Percentiles rank a stretch among this genome's conserved stretches.
Evolutionary conservation across 2,797 vertebrate genomes (phyloP).

Genomic region (Enteromius thamalakanensis): DNA sequence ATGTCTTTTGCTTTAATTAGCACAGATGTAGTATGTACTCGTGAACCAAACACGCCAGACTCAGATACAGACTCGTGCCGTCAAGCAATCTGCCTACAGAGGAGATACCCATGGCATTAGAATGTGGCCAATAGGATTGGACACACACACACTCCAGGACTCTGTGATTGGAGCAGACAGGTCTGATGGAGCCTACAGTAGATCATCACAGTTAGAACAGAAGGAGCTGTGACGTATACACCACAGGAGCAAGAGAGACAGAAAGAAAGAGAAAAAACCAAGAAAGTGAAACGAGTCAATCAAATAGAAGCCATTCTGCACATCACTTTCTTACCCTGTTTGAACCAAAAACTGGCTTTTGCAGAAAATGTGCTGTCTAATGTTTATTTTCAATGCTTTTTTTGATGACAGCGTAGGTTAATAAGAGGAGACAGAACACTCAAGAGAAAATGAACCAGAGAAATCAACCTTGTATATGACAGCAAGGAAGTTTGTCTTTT

Average conservation of each 20-base stretch:
- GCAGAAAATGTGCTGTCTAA: background rate
- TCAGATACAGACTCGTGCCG: background rate
- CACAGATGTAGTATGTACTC: conserved; percentile 27
- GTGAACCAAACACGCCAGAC: background rate
- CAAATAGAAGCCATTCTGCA: background rate
- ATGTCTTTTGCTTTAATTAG: conserved; percentile 15
- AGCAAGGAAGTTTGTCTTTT: background rate
- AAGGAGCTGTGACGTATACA: conserved; percentile 42
- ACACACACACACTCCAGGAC: conserved; percentile 24
- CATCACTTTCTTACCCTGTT: background rate
- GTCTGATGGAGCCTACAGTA: background rate
- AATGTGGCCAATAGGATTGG: conserved; percentile 51
- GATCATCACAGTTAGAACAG: conserved; percentile 30
- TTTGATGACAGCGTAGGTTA: background rate
- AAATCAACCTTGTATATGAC: background rate
- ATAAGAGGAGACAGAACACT: background rate
- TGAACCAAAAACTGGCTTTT: background rate
- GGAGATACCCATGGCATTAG: background rate
- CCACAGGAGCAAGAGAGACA: conserved; percentile 18
- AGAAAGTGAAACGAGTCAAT: background rate
- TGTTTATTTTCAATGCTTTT: background rate
- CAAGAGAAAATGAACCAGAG: background rate
- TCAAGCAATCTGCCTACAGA: background rate
- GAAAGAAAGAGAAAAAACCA: background rate
- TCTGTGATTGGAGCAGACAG: conserved; percentile 33